Conservation (phyloP, 2,113 vertebrate species). For the Plecotus auritus region DNA sequence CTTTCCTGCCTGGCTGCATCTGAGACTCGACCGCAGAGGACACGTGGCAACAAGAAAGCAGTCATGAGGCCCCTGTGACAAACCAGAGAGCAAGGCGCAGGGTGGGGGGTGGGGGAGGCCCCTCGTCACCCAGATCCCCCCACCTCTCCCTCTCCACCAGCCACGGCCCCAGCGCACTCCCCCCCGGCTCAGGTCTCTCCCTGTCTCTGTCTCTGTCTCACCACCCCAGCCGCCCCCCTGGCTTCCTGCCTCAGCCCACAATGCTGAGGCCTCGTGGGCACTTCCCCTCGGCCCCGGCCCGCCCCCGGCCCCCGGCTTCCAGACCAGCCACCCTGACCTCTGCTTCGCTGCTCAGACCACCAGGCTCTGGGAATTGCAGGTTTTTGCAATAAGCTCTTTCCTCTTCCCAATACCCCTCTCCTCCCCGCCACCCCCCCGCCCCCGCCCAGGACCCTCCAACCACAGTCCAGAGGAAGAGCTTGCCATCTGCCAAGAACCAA, state of each 20-base stretch:
- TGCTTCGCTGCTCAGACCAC: not conserved
- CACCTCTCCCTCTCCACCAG: not conserved
- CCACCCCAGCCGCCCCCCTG: not conserved
- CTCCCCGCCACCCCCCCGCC: not conserved
- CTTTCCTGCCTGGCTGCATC: not conserved
- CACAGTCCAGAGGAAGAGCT: not conserved
- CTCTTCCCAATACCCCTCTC: not conserved
- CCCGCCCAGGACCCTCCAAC: too few species aligned
- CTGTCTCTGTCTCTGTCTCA: not conserved
- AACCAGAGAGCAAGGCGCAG: accelerated
- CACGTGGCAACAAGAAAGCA: not conserved
- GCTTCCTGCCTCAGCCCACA: not conserved
- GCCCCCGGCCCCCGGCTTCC: not conserved
- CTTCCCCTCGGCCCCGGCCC: too few species aligned
- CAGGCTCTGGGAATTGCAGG: not conserved
- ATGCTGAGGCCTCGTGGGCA: not conserved
- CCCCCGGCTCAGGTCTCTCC: not conserved
- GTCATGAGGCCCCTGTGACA: not conserved
- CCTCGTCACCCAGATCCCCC: not conserved
- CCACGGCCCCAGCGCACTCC: too few species aligned
- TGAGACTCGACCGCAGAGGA: not conserved
- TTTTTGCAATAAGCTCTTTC: not conserved
- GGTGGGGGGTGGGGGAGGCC: not conserved
- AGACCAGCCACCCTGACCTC: not conserved
- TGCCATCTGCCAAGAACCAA: not conserved